Conservation (phyloP, 2,888 invertebrate species). For the Drosophila phalerata region DNA sequence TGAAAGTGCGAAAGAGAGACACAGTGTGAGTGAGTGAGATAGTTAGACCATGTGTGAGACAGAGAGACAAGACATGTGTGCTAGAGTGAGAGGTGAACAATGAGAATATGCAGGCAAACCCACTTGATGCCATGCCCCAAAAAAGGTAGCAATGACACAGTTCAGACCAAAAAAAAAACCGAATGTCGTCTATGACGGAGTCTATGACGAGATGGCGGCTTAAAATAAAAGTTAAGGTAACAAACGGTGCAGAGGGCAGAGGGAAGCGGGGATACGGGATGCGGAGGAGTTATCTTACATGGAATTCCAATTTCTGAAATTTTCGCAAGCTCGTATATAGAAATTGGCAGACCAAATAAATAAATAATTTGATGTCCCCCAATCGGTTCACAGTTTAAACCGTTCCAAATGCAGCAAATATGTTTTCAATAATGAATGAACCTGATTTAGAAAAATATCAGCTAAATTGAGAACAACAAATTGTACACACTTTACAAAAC, state of each 20-base stretch:
- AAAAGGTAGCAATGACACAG: constrained; percentile 38
- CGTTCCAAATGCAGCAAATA: background rate
- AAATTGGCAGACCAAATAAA: constrained; percentile 1
- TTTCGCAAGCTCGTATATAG: constrained; percentile 7
- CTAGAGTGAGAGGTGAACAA: constrained; percentile 13
- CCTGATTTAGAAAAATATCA: background rate
- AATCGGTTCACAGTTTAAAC: background rate
- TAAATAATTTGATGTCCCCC: background rate
- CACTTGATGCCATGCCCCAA: constrained; percentile 26
- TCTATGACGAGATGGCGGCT: background rate
- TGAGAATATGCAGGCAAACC: constrained; percentile 23
- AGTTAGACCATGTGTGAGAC: background rate
- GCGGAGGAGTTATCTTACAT: constrained; percentile 13
- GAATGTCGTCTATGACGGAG: background rate
- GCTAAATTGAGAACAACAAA: background rate
- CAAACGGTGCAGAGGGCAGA: background rate
- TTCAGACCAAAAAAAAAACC: background rate
- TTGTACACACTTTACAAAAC: background rate
- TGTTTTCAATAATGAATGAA: constrained; percentile 2
- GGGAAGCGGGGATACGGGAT: too few relatives aligned
- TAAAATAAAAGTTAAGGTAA: background rate
- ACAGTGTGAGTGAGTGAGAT: constrained; percentile 3
- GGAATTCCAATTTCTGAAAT: constrained; percentile 36
- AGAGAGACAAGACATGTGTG: background rate
- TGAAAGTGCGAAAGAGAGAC: background rate